Evolutionary conservation across 2,113 vertebrate species (phyloP).

Genomic region (Dicerorhinus sumatrensis): DNA sequence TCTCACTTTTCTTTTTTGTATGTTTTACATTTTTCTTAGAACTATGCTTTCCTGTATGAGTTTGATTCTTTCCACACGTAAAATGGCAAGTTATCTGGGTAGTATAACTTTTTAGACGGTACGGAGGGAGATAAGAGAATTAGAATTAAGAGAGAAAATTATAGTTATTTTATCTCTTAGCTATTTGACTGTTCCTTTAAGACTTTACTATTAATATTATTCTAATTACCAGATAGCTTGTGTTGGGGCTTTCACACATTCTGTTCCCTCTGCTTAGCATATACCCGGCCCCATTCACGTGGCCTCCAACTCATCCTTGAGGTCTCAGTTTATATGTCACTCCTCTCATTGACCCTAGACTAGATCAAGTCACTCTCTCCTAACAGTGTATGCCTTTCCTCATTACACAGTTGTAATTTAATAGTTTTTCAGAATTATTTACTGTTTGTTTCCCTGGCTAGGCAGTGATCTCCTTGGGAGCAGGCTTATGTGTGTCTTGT

Average conservation of each 20-base stretch:
- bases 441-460: background rate
- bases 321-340: background rate
- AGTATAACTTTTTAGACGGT: background rate
- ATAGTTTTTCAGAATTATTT: background rate
- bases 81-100: background rate
- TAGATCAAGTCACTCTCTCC: background rate
- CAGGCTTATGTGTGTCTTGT: background rate
- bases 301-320: background rate
- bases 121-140: background rate
- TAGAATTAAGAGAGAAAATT: background rate
- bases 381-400: background rate
- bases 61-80: background rate
- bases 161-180: background rate
- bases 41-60: background rate
- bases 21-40: background rate
- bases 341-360: background rate
- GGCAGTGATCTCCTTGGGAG: background rate
- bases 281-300: background rate
- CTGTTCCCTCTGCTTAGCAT: background rate
- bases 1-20: background rate
- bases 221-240: background rate
- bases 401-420: background rate
- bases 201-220: background rate
- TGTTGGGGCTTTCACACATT: background rate
- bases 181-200: background rate